These are phyloP conservation scores for Malurus elegans DNA, from an alignment of 2,113 vertebrate species.

Conservation along the genomic window DNA sequence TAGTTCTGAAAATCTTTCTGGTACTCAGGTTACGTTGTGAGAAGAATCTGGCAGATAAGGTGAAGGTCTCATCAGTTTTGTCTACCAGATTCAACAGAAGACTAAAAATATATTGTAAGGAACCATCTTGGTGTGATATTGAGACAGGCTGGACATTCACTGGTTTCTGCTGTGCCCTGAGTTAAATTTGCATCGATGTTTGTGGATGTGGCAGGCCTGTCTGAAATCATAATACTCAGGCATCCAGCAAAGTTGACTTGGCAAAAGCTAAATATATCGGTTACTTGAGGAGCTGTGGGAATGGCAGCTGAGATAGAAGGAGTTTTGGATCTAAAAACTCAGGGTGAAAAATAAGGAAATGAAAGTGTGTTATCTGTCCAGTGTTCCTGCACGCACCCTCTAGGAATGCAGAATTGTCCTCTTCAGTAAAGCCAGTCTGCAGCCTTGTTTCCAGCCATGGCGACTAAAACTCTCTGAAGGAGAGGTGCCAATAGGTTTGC, in stretches of 20 bases:
- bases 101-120: neutral
- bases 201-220: neutral
- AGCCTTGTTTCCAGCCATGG: accelerated
- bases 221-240: neutral
- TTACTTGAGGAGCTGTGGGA: neutral
- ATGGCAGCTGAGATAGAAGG: neutral
- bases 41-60: neutral
- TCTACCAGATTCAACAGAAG: neutral
- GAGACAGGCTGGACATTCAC: neutral
- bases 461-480: neutral
- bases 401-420: neutral
- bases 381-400: neutral
- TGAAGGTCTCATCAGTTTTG: neutral
- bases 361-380: neutral
- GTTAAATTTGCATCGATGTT: neutral
- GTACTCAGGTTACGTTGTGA: neutral
- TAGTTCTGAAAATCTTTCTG: conserved; percentile 2
- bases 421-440: accelerated
- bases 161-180: neutral
- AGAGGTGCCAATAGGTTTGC: neutral
- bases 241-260: neutral
- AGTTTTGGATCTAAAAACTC: neutral
- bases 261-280: neutral
- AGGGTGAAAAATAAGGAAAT: neutral
- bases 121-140: neutral